A percentile compares a stretch with the other conserved stretches of the same genome.
Conservation (phyloP, 1,140 invertebrate genomes). For the Drosophila mayri region DNA sequence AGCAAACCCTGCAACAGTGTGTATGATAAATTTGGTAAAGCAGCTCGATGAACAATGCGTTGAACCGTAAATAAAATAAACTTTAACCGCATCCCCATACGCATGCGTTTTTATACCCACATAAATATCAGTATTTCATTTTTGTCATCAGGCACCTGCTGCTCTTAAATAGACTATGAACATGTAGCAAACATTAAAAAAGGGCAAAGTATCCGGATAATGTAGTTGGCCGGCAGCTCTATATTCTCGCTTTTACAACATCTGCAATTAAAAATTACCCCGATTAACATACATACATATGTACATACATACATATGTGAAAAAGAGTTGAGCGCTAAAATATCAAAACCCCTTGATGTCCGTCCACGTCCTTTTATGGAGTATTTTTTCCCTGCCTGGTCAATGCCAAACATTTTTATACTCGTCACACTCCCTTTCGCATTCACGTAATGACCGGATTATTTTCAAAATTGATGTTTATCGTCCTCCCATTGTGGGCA, state of each 20-base stretch:
- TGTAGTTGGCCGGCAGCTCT: conserved; percentile 23
- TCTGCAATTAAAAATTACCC: conserved; percentile 12
- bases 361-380: conserved; percentile 9
- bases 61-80: conserved; percentile 12
- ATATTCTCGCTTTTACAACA: conserved; percentile 17
- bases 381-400: conserved; percentile 18
- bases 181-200: background rate
- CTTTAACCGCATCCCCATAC: conserved; percentile 16
- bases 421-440: conserved; percentile 10
- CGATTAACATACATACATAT: conserved; percentile 14
- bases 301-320: conserved; percentile 53
- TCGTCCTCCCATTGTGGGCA: conserved; percentile 53
- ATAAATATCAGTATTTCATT: background rate
- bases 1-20: conserved; percentile 46
- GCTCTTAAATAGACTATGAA: background rate
- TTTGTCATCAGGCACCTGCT: background rate
- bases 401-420: conserved; percentile 69
- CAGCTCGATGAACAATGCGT: conserved; percentile 17
- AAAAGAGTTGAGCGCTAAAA: conserved; percentile 47
- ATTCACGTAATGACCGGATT: conserved; percentile 65
- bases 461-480: conserved; percentile 71
- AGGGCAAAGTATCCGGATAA: background rate
- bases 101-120: background rate
- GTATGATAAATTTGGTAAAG: conserved; percentile 68
- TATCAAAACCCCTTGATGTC: conserved; percentile 15